Percentiles rank a stretch among this genome's conserved stretches.
Conservation (phyloP, 2,888 invertebrate genomes). For the Sarcophaga subvicina region DNA sequence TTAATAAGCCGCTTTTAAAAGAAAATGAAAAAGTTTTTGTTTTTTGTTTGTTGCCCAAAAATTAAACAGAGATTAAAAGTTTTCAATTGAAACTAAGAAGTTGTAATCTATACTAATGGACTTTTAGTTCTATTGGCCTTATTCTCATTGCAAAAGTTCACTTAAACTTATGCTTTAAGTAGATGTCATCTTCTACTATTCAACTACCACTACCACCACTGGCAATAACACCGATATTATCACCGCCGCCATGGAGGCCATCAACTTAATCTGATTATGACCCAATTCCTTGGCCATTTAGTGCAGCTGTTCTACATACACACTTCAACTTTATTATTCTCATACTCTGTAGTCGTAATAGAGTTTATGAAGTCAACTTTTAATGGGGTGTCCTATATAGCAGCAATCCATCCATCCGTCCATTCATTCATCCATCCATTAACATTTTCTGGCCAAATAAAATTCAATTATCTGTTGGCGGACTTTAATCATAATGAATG, state of each 20-base stretch:
- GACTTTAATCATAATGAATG: constrained; percentile 3
- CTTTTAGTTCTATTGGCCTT: background rate
- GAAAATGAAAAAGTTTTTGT: no score
- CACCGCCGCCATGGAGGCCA: background rate
- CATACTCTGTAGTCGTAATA: background rate
- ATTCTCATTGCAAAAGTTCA: background rate
- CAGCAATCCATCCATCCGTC: background rate
- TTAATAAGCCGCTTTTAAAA: no score
- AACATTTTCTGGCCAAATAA: constrained; percentile 7
- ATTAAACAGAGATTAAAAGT: background rate
- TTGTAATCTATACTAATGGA: background rate
- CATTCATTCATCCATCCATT: background rate
- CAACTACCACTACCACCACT: no score
- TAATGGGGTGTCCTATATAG: background rate
- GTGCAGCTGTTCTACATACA: background rate
- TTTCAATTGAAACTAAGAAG: background rate
- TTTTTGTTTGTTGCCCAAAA: no score
- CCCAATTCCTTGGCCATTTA: constrained; percentile 19
- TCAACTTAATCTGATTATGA: constrained; percentile 36
- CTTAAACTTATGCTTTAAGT: background rate
- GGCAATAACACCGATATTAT: no score
- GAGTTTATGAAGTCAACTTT: constrained; percentile 14
- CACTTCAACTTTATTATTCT: no score
- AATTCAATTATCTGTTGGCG: constrained; percentile 41
- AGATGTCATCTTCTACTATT: background rate